Base-by-base conservation (phyloP, 2,113 vertebrate species). In the Lynx canadensis region DNA sequence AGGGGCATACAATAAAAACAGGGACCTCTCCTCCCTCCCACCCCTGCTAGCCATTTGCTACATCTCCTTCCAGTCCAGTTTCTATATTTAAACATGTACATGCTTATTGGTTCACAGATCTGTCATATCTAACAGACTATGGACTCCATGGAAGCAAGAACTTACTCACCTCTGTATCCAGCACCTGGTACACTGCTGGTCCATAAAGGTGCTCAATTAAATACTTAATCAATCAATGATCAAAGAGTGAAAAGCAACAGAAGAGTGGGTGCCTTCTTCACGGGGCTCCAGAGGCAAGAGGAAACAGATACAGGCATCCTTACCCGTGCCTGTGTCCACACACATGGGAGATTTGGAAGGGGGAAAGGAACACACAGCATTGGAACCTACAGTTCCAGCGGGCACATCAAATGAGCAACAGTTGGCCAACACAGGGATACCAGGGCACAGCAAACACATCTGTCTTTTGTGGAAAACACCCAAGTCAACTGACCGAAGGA, bases 171-270 rank as follows among this genome's bases (percentile, higher is more conserved):
- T 69, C 71, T 69, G 12, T 25, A 81, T 21, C 69, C 11, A 41
- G 74, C 63, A 23, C 36, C 66, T 52, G 23, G 36, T 15, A 92
- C 19, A 48, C 5, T 87, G 29, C 33, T 66, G 27, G 55, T n/a
- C 78, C 33, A 65, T 68, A 86, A 7, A 82, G 45, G 45, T 85
- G 12, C 78, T 95, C 71, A 73, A 45, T 81, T 81, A 95, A 97
- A 96, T 79, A 86, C 74, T 76, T 48, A 68, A 25, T 65, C 66
- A 63, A 84, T 71, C 71, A 81, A 2, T 94, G 55, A 91, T 41
- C 73, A 78, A 89, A 96, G 55, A 45, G n/a, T 29, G 65, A 87
- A 25, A 94, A 83, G 38, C 14, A 57, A 45, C 2, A 69, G 36
- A 89, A 38, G 16, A 85, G 1, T 31, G 78, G 12, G n/a, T 57